Conservation (phyloP, 2,113 vertebrate genomes). For the Myotis davidii region DNA sequence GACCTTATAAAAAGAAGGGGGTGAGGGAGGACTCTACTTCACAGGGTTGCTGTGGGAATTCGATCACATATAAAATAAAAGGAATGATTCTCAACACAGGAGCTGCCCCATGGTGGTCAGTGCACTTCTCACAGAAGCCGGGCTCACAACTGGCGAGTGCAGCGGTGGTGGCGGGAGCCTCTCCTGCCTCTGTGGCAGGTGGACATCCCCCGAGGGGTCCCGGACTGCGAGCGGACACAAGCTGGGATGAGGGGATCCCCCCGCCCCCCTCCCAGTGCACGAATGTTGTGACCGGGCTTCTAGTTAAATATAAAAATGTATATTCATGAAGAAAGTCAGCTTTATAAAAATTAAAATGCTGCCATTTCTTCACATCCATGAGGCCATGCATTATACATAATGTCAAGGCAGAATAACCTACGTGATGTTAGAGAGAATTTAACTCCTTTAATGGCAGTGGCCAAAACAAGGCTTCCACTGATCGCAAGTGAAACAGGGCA, state of each 20-base stretch:
- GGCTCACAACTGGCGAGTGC: too few relatives aligned
- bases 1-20: not conserved
- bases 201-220: too few relatives aligned
- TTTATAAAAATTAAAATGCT: slow-evolving; percentile 44
- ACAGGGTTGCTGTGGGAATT: slow-evolving; percentile 19
- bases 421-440: not conserved
- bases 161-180: too few relatives aligned
- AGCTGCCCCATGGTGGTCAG: too few relatives aligned
- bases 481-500: slow-evolving; percentile 27
- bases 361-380: not conserved
- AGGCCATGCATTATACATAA: not conserved
- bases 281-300: too few relatives aligned
- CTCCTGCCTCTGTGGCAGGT: too few relatives aligned
- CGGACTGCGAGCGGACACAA: too few relatives aligned
- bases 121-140: too few relatives aligned
- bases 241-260: too few relatives aligned
- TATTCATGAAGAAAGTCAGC: not conserved
- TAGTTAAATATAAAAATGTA: slow-evolving; percentile 1
- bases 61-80: slow-evolving; percentile 18
- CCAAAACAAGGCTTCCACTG: not conserved
- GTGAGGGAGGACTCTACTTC: not conserved
- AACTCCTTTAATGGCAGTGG: not conserved
- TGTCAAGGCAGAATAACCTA: not conserved
- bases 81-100: not conserved
- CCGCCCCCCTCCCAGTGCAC: too few relatives aligned